Evolutionary conservation across 2,888 invertebrate species (phyloP), one percentile per base, ranked within the genome.

Genomic region (Volucella inflata): DNA sequence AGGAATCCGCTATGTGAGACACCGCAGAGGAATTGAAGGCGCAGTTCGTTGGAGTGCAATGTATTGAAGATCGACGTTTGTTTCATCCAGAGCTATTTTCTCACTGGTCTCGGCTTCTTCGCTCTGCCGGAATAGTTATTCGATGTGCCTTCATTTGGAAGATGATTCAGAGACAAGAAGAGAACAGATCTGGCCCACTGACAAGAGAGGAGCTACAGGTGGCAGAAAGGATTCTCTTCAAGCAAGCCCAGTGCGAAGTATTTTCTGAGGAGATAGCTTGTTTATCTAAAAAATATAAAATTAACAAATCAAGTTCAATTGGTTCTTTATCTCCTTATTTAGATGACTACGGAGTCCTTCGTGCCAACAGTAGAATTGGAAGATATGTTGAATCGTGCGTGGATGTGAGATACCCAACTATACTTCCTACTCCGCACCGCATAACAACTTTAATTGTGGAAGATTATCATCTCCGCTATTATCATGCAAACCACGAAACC

Each of bases 21-120:
- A 67, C 67, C 53, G n/a, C 40, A 4, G 67, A 67, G 44, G 53
- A 67, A 42, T 44, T 67, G 11, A 67, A 67, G 44, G 67, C 67
- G n/a, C 53, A 67, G 53, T 67, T 67, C 14, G 44, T 53, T 44
- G 67, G 67, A 44, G 40, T 67, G 44, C 38, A 42, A 44, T 21
- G 21, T 21, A 21, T 21, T 21, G 21, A 21, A 21, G 21, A 21
- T 21, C 21, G 21, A 21, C 21, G 21, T 21, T 21, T 21, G 21
- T 21, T 21, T 21, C 21, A 21, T 21, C 30, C 55, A 8, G 53
- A 68, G 14, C 14, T 42, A 2, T 67, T 42, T n/a, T 53, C 44
- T 40, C n/a, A 55, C 11, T 42, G 67, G 53, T 55, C 17, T 11
- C 53, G 67, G 36, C 67, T 68, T 21, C 21, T 21, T 21, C 21